Evolutionary conservation across 2,797 vertebrate species (phyloP).

Genomic region (Pangasius larnaudii): DNA sequence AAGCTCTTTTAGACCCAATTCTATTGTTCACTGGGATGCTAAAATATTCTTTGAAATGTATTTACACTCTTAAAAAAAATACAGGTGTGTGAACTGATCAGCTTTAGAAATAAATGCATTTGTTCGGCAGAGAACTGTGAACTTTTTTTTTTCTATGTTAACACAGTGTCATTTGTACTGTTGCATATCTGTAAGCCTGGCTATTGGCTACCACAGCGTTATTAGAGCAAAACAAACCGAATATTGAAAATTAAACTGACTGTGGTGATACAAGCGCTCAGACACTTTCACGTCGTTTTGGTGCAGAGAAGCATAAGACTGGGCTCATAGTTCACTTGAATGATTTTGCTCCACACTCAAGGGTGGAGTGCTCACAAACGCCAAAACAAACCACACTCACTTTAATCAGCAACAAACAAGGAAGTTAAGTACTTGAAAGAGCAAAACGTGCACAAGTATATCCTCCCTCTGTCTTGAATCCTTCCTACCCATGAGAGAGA

Average conservation of each 20-base stretch:
- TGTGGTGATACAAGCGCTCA: not conserved
- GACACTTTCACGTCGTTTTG: not conserved
- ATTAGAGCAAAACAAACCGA: not conserved
- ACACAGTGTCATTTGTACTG: not conserved
- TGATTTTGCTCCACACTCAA: not conserved
- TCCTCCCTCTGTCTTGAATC: not conserved
- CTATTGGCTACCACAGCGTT: not conserved
- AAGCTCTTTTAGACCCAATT: not conserved
- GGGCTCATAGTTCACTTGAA: not conserved
- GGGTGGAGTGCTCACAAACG: not conserved
- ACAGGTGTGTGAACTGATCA: not conserved
- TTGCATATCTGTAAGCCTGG: not conserved
- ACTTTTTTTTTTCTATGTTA: not conserved
- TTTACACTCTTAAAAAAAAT: not conserved
- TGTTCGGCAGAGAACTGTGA: not conserved
- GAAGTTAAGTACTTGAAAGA: not conserved
- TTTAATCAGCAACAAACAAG: slow-evolving; percentile 2
- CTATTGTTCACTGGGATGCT: not conserved
- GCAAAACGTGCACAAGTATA: slow-evolving; percentile 10
- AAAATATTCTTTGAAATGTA: not conserved
- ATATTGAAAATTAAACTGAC: not conserved
- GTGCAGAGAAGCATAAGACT: not conserved
- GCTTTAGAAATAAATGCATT: not conserved
- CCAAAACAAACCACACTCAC: not conserved
- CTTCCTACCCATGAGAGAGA: slow-evolving; percentile 62